These are phyloP conservation scores for Falcaria lacertinaria DNA, from an alignment of 2,888 invertebrate species.

Conservation along the genomic window DNA sequence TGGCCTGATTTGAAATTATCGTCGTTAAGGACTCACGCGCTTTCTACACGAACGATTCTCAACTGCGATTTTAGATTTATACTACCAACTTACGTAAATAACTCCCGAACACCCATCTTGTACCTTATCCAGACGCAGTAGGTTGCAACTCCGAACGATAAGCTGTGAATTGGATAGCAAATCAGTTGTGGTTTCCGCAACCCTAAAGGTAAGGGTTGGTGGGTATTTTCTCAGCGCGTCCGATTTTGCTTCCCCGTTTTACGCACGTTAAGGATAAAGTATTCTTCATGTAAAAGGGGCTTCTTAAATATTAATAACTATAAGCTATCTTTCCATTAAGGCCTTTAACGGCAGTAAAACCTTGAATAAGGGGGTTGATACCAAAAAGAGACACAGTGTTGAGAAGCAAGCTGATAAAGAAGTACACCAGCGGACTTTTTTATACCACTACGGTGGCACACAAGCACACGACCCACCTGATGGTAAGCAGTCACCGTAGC, in stretches of 20 bases:
- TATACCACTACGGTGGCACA: too few relatives aligned
- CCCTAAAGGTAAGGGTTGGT: constrained; percentile 49
- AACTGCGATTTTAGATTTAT: constrained; percentile 60
- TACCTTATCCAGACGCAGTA: not conserved
- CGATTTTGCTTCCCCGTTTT: not conserved
- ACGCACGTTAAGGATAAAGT: not conserved
- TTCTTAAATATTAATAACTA: not conserved
- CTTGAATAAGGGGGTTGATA: too few relatives aligned
- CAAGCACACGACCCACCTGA: too few relatives aligned
- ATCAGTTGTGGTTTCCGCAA: constrained; percentile 20
- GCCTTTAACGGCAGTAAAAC: not conserved
- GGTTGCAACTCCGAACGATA: constrained; percentile 9
- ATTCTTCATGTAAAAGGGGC: not conserved
- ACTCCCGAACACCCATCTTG: constrained; percentile 4
- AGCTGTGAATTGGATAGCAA: constrained; percentile 9
- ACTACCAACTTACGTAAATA: constrained; percentile 28
- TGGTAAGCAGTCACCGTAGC: too few relatives aligned
- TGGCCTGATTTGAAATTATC: constrained; percentile 60
- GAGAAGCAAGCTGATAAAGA: too few relatives aligned
- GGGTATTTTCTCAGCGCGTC: constrained; percentile 30
- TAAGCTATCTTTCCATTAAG: not conserved
- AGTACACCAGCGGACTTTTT: too few relatives aligned
- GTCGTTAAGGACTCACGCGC: constrained; percentile 61
- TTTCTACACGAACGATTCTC: constrained; percentile 53
- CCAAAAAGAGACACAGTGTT: too few relatives aligned